Evolutionary conservation across 2,113 vertebrate species (phyloP).

Genomic region (Meles meles): DNA sequence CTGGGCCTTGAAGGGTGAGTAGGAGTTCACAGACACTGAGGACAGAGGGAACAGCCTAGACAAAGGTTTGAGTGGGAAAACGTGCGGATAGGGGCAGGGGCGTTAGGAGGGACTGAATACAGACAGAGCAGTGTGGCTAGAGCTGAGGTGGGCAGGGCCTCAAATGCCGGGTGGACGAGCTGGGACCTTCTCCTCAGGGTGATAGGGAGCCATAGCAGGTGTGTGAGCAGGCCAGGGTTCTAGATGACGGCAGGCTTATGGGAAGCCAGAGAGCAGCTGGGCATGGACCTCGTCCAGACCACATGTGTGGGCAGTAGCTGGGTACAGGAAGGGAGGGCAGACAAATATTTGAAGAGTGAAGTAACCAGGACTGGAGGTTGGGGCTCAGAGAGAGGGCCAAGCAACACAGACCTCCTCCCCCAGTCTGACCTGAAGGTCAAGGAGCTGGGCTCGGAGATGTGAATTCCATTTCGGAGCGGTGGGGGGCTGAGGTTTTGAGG

Average conservation of each 20-base stretch:
- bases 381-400: not conserved
- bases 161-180: not conserved
- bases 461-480: not conserved
- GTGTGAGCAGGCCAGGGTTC: not conserved
- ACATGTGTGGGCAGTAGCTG: not conserved
- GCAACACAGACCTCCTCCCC: too few relatives aligned
- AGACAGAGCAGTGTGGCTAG: not conserved
- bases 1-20: not conserved
- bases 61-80: not conserved
- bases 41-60: not conserved
- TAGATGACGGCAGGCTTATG: not conserved
- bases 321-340: not conserved
- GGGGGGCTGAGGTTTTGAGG: not conserved
- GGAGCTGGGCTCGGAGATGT: not conserved
- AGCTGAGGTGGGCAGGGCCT: not conserved
- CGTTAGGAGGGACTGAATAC: not conserved
- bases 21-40: not conserved
- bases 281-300: not conserved
- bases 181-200: not conserved
- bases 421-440: not conserved
- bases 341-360: slow-evolving; percentile 26
- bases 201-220: not conserved
- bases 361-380: not conserved
- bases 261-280: not conserved
- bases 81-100: not conserved